Base-by-base conservation (phyloP, 35 echinoderm and acorn worm species). In the Patiria miniata region DNA sequence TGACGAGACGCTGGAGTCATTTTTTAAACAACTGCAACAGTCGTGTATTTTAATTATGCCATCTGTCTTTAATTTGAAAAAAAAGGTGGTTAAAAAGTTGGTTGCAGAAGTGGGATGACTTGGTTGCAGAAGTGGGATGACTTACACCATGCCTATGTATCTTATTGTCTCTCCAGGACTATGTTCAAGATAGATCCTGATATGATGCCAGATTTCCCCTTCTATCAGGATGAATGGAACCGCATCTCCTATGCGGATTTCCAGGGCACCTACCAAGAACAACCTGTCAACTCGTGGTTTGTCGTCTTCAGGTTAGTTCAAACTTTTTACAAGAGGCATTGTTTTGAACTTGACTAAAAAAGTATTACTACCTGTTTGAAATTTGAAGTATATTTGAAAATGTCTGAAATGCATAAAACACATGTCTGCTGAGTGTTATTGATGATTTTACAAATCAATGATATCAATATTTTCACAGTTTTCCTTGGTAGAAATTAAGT, bases 141-240 rank as follows among this genome's bases (percentile, higher is more conserved):
- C 12, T 47, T 47, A 47, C 42, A 47, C 42, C 42, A 47, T 47
- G 12, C 42, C 42, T 47, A 12, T 12, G 42, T 79, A 22, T 79
- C 83, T 51, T 32, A 15, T 57, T 32, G 40, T 52, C n/a, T 52
- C 65, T 40, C 6, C 57, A 99, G 96, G 82, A 79, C 87, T 21
- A 99, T 99, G 96, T 99, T 99, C 79, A 99, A 99, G 60, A 84
- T 85, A 4, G 96, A 99, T 44, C 92, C 96, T 40, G 87, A 92
- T 7, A 82, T 99, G 86, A 99, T 95, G 96, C 96, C 89, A 28
- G 53, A 90, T 2, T 99, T 99, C 36, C 93, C 96, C 8, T 99
- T 99, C 69, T 99, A 91, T 73, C 92, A 95, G 80, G 96, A 99
- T 61, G 96, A 99, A 81, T 99, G 96, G 96, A 99, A 99, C 51